Evolutionary conservation across 2,888 invertebrate genomes (phyloP).

Genomic region (Lasioglossum pauxillum): DNA sequence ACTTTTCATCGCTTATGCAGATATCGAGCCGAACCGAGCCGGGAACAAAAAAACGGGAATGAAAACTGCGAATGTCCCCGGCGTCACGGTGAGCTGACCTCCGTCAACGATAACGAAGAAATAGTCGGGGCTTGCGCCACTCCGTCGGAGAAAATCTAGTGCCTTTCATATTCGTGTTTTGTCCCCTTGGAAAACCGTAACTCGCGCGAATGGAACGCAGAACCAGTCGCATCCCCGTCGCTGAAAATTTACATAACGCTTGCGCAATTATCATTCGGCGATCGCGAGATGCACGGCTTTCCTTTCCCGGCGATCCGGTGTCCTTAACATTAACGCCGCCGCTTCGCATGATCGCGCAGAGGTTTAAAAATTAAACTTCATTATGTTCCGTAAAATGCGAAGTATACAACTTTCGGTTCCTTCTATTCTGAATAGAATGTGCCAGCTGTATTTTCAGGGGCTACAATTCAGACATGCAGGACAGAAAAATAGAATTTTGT

Average conservation of each 20-base stretch:
- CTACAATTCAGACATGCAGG: no score
- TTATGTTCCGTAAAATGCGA: no score
- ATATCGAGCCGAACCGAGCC: background rate
- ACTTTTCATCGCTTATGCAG: slow-evolving; percentile 16
- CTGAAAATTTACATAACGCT: slow-evolving; percentile 43
- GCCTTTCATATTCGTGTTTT: background rate
- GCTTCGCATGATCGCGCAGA: background rate
- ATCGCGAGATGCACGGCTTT: slow-evolving; percentile 16
- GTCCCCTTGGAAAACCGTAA: background rate
- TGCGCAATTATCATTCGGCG: slow-evolving; percentile 27
- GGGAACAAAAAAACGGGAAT: background rate
- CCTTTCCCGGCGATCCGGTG: slow-evolving; percentile 11
- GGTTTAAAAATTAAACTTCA: no score
- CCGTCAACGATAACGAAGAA: background rate
- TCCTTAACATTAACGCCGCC: background rate
- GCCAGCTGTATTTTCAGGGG: no score
- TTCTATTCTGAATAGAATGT: no score
- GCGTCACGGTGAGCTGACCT: slow-evolving; percentile 1
- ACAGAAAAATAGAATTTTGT: no score
- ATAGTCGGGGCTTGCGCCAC: no score
- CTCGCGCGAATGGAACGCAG: background rate
- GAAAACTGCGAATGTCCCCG: background rate
- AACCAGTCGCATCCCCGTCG: background rate
- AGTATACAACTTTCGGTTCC: no score
- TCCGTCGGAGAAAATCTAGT: background rate